phyloP scores from a whole-genome alignment of 2,888 invertebrate species.

The Calephelis perditalis region DNA sequence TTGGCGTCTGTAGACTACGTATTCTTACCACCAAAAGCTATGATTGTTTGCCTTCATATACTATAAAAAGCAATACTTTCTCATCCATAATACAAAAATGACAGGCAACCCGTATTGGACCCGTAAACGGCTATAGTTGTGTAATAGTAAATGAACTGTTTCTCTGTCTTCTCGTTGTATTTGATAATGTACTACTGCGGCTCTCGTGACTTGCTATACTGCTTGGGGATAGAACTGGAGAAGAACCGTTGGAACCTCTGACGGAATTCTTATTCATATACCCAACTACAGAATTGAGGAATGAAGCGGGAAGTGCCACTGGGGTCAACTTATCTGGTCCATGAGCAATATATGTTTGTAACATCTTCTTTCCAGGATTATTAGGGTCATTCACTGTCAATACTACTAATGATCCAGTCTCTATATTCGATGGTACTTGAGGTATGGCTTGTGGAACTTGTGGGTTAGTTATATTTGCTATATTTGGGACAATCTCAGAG shows the following conservation, averaged over 20 bases:
- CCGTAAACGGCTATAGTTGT: conserved; percentile 39
- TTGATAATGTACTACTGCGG: conserved; percentile 39
- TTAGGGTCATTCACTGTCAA: conserved; percentile 62
- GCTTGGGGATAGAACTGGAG: conserved; percentile 54
- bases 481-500: conserved; percentile 16
- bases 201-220: conserved; percentile 52
- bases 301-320: conserved; percentile 50
- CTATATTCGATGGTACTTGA: conserved; percentile 52
- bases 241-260: conserved; percentile 58
- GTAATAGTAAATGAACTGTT: conserved; percentile 61
- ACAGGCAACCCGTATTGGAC: background rate
- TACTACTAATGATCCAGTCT: conserved; percentile 61
- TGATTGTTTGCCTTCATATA: too few relatives aligned
- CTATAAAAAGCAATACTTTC: background rate
- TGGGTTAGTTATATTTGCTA: conserved; percentile 31
- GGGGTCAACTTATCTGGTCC: conserved; percentile 54
- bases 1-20: too few relatives aligned
- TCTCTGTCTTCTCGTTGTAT: conserved; percentile 49
- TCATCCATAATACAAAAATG: background rate
- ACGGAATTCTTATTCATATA: conserved; percentile 61
- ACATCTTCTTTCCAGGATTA: conserved; percentile 60
- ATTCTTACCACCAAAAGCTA: too few relatives aligned
- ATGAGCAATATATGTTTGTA: conserved; percentile 63
- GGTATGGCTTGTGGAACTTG: conserved; percentile 22
- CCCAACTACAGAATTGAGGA: conserved; percentile 58